These are phyloP conservation scores for Heterodera carotae DNA, from an alignment of 1,140 invertebrate species.

Conservation along the genomic window DNA sequence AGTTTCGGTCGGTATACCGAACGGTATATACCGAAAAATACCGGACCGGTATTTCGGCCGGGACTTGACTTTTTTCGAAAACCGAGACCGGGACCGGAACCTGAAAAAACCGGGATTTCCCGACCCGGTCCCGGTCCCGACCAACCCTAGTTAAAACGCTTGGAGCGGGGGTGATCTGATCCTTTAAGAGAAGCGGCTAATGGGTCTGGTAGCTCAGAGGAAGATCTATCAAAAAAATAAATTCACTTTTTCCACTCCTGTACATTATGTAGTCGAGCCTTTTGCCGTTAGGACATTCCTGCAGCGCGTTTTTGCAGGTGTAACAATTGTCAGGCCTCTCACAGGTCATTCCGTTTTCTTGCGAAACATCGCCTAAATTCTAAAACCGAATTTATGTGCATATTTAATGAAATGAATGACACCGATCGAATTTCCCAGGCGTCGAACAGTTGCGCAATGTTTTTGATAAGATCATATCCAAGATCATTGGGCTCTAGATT, in stretches of 20 bases:
- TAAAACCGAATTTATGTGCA: neutral
- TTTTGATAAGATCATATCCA: slow-evolving; percentile 73
- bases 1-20: no score
- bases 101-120: no score
- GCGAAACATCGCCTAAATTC: slow-evolving; percentile 31
- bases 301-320: slow-evolving; percentile 70
- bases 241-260: slow-evolving; percentile 65
- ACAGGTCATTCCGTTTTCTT: slow-evolving; percentile 73
- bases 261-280: slow-evolving; percentile 89
- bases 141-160: no score
- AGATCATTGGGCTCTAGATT: slow-evolving; percentile 85
- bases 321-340: slow-evolving; percentile 82
- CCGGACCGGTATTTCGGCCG: no score
- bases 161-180: no score
- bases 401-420: slow-evolving; percentile 17
- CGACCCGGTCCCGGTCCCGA: no score
- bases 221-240: no score
- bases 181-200: no score
- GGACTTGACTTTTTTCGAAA: no score
- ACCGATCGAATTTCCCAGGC: slow-evolving; percentile 64
- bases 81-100: no score
- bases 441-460: slow-evolving; percentile 69
- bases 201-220: no score
- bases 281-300: slow-evolving; percentile 75
- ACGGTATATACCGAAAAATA: no score